phyloP scores from a whole-genome alignment of 2,113 vertebrate genomes.

The Hipposideros armiger region DNA sequence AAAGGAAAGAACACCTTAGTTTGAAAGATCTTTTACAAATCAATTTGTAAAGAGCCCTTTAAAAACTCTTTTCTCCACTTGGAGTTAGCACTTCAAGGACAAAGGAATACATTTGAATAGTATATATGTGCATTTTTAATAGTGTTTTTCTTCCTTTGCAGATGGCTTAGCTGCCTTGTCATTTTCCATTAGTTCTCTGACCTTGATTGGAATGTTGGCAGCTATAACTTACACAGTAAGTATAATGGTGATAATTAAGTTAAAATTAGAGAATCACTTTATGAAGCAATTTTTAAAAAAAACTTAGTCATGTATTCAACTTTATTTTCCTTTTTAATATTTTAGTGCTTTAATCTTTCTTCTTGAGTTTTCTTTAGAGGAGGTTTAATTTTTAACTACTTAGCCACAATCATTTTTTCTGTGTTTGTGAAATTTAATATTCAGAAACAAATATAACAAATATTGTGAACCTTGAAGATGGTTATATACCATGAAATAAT shows the following conservation, averaged over 20 bases:
- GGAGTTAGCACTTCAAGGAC: background rate
- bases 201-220: constrained; percentile 99
- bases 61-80: background rate
- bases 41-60: constrained; percentile 32
- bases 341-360: constrained; percentile 41
- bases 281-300: background rate
- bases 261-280: background rate
- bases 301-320: background rate
- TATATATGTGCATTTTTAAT: constrained; percentile 41
- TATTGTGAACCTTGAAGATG: background rate
- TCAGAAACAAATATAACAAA: background rate
- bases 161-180: constrained; percentile 96
- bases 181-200: constrained; percentile 98
- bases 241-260: constrained; percentile 64
- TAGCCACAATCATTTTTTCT: background rate
- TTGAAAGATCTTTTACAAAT: constrained; percentile 23
- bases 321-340: constrained; percentile 37
- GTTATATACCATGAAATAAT: background rate
- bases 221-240: constrained; percentile 99
- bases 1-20: constrained; percentile 38
- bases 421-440: constrained; percentile 8
- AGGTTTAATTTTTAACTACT: constrained; percentile 1
- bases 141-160: constrained; percentile 80
- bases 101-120: background rate
- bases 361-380: background rate